Percentiles rank a stretch among this genome's conserved stretches.
Conservation (phyloP, 2,113 vertebrate species). For the Tyto alba region DNA sequence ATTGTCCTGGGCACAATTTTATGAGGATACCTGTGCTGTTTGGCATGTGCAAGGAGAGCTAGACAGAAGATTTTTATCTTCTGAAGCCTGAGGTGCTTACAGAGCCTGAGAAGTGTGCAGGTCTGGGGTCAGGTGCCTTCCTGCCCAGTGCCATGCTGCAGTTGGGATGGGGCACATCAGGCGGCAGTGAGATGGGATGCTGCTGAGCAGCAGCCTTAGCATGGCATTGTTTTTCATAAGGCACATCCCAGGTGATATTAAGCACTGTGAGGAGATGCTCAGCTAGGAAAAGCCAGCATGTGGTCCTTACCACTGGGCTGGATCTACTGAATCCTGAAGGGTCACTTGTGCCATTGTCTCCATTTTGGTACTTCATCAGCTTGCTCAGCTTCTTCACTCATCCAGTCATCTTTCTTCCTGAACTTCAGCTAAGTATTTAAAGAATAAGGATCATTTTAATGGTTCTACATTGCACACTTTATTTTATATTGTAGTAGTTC, state of each 20-base stretch:
- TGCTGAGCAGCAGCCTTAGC: not conserved
- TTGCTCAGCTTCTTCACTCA: not conserved
- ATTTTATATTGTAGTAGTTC: not conserved
- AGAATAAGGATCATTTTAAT: not conserved
- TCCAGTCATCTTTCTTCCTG: not conserved
- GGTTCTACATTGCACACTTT: not conserved
- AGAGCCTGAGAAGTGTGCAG: not conserved
- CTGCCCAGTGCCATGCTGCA: not conserved
- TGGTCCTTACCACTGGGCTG: not conserved
- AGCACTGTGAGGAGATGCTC: not conserved
- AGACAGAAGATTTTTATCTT: not conserved
- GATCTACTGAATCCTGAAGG: not conserved
- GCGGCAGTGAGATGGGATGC: not conserved
- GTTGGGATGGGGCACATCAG: accelerated
- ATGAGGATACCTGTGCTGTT: not conserved
- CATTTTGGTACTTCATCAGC: not conserved
- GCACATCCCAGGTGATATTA: not conserved
- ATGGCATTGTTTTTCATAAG: not conserved
- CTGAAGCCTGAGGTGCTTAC: not conserved
- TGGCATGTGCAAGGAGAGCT: not conserved
- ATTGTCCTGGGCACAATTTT: not conserved
- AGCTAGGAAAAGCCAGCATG: not conserved
- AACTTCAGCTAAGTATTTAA: not conserved
- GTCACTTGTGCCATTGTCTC: not conserved
- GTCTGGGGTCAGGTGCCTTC: not conserved